Base-by-base conservation (phyloP, 2,113 vertebrate genomes). In the Pogonocichla stellata region DNA sequence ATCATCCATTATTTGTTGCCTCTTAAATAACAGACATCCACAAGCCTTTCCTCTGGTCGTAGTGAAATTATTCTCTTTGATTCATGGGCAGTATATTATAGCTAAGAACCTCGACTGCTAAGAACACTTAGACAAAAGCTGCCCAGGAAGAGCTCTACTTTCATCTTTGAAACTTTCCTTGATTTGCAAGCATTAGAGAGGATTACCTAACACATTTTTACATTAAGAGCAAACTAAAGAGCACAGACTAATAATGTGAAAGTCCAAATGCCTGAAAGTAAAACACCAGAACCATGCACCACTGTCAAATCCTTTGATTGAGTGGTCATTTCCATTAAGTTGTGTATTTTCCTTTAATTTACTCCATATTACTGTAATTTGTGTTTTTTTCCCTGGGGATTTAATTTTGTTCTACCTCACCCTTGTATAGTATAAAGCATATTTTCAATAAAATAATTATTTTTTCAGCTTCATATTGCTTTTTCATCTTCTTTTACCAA, bases 61-160 rank as follows among this genome's bases (percentile, higher is more conserved):
- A 67, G 43, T 47, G 36, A 81, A 95, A 81, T 80, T 58, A 90
- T 74, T 95, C 77, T 88, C 79, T 93, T 93, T 88, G 80, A 80
- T 92, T 94, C 45, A 36, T 25, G 20, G 34, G 33, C 45, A 62
- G 60, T 58, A 70, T 61, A 54, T 86, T 47, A 66, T 3, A 77
- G 67, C 33, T 61, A 45, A 92, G 80, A 80, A 92, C 14, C 38
- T 86, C 23, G 10, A 38, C 33, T 70, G 62, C 38, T 42, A 33
- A 82, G 54, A 88, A 90, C 17, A 70, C 16, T 73, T 70, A 86
- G 42, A 80, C 67, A 92, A 95, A 79, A 78, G 33, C 42, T 50
- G 34, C 13, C 9, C 1, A 2, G 34, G 23, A 93, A 75, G 58
- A 73, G 29, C 48, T 77, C 22, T 6, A 28, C 64, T 95, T 96